Base-by-base conservation (phyloP, 1,140 invertebrate genomes). In the Maniola jurtina region DNA sequence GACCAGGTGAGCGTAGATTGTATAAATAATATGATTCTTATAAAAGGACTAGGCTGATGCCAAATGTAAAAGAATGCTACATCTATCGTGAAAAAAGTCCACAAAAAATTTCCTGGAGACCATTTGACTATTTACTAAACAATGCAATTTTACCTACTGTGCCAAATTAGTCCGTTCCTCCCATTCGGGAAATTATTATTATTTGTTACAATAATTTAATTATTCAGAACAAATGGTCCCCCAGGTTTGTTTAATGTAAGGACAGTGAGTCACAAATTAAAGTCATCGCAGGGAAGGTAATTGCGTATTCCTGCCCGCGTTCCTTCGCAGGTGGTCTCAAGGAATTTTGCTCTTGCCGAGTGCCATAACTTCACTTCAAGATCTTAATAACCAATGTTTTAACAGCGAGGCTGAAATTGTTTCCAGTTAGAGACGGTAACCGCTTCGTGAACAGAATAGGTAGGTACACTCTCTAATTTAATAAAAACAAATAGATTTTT, bases 361-460 rank as follows among this genome's bases (percentile, higher is more conserved):
- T 72, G 72, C 70, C 73, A 73, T 77, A 75, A 75, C 72, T 75
- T 73, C 56, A 68, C 61, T 66, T 59, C 58, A 64, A 64, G 61
- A 56, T 71, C 69, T 68, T 75, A 66, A 75, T 75, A 75, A 69
- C 67, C 72, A 75, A 75, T 75, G 70, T 69, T 69, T 71, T 69
- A 75, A 66, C 69, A 58, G 58, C 62, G 65, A 66, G 57, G 52
- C 42, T 71, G 62, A 67, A 68, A 68, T 71, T 66, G 64, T 70
- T 58, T 66, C 64, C 68, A 74, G 60, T 68, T 66, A 64, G 61
- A 60, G 25, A 25, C 25, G 48, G 59, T 40, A 57, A 64, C 57
- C 50, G 10, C 54, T 45, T 61, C 59, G 8, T 14, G 4, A 25
- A 25, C 25, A 25, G 1, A 25, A 25, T 25, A 25, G 25, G 25